phyloP scores from a whole-genome alignment of 2,113 vertebrate species.

The Cricetomys ansorgei region DNA sequence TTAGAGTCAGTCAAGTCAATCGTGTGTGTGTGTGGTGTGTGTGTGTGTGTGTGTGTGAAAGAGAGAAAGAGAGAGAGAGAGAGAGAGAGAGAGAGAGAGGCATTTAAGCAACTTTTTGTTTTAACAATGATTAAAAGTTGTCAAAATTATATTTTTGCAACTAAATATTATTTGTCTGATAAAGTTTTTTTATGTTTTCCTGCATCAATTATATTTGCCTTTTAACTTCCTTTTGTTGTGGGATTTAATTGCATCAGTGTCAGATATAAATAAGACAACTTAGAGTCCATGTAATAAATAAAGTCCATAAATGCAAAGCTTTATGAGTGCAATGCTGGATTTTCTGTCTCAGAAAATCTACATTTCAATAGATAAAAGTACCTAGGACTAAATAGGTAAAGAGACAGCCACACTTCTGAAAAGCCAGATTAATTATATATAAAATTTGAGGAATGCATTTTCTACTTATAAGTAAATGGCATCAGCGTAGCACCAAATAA shows the following conservation, averaged over 20 bases:
- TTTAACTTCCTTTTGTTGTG: background rate
- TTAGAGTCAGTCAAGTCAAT: background rate
- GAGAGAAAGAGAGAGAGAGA: no score
- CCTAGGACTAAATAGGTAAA: background rate
- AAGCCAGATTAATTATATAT: no score
- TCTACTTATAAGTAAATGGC: background rate
- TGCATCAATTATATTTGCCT: background rate
- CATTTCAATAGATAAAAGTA: background rate
- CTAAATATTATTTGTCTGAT: background rate
- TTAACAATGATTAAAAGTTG: background rate
- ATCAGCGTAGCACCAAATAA: background rate
- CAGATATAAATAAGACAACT: background rate
- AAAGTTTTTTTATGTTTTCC: background rate
- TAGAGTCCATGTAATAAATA: background rate
- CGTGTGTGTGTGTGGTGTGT: background rate
- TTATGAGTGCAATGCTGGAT: background rate
- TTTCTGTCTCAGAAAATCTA: background rate
- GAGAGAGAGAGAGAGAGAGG: no score
- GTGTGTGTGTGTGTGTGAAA: background rate
- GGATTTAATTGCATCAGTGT: background rate
- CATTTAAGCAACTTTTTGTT: background rate
- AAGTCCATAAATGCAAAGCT: background rate
- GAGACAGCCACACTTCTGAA: fast-evolving
- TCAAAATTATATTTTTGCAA: background rate
- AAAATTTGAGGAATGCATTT: background rate